Conservation (phyloP, 2,113 vertebrate genomes). For the Hyperopisus bebe region DNA sequence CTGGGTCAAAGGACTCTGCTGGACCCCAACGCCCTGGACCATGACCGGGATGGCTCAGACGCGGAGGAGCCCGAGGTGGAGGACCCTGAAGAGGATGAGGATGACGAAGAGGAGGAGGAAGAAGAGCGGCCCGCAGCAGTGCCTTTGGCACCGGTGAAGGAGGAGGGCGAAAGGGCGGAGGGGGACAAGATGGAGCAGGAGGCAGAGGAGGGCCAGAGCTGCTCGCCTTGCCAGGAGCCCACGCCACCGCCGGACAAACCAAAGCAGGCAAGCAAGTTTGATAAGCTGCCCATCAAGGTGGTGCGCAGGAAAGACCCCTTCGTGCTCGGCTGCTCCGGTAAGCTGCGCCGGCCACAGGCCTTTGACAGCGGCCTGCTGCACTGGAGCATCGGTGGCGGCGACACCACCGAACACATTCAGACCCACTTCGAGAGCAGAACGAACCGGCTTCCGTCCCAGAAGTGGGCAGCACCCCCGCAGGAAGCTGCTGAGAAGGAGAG, state of each 20-base stretch:
- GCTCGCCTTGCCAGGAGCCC: constrained; percentile 35
- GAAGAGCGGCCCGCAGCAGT: constrained; percentile 43
- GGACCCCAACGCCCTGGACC: constrained; percentile 77
- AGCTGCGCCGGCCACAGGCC: constrained; percentile 81
- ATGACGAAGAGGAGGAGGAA: constrained; percentile 68
- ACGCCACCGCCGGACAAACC: constrained; percentile 65
- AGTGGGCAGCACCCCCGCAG: constrained; percentile 40
- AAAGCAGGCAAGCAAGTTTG: constrained; percentile 86
- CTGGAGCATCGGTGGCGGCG: constrained; percentile 94
- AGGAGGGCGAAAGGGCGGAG: constrained; percentile 60
- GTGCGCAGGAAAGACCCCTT: constrained; percentile 88
- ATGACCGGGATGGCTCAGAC: constrained; percentile 55
- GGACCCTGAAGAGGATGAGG: constrained; percentile 61
- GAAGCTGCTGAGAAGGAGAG: constrained; percentile 24
- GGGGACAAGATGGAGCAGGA: constrained; percentile 53
- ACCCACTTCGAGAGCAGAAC: constrained; percentile 90
- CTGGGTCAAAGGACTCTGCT: constrained; percentile 90
- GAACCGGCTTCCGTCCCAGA: constrained; percentile 65
- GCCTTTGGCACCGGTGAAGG: constrained; percentile 34
- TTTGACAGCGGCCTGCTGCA: constrained; percentile 93
- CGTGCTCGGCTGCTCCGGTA: constrained; percentile 75
- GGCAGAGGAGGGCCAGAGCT: constrained; percentile 28
- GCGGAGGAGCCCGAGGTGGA: constrained; percentile 63
- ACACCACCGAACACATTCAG: constrained; percentile 97
- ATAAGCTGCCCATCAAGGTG: constrained; percentile 89